Conservation (phyloP, 1,140 invertebrate genomes). For the Andrena cerasifolii region DNA sequence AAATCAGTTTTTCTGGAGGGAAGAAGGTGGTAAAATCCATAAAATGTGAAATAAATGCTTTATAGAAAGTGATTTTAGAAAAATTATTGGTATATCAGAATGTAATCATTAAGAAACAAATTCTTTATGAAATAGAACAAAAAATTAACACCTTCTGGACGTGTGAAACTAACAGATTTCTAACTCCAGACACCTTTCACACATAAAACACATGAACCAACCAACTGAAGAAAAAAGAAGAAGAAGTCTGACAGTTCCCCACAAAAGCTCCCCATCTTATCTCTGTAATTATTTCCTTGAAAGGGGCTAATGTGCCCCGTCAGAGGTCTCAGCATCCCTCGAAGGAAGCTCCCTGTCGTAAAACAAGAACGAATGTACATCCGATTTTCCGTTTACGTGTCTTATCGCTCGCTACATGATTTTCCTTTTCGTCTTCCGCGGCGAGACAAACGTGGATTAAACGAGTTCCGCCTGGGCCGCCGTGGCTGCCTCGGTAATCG, state of each 20-base stretch:
- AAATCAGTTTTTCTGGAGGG: too few relatives aligned
- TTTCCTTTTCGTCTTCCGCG: conserved; percentile 49
- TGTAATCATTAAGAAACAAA: neutral
- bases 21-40: too few relatives aligned
- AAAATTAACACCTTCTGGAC: too few relatives aligned
- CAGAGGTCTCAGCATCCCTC: neutral
- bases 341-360: too few relatives aligned
- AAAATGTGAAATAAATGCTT: too few relatives aligned
- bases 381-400: conserved; percentile 51
- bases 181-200: too few relatives aligned
- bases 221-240: neutral
- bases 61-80: too few relatives aligned
- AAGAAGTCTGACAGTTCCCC: neutral
- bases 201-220: too few relatives aligned
- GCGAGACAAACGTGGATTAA: conserved; percentile 54
- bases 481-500: conserved; percentile 20
- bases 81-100: too few relatives aligned
- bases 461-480: conserved; percentile 33
- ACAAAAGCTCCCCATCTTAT: neutral
- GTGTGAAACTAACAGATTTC: too few relatives aligned
- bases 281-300: neutral
- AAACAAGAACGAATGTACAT: conserved; percentile 2
- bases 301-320: conserved; percentile 11
- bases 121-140: neutral
- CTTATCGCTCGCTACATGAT: conserved; percentile 53